Conservation (phyloP, 2,113 vertebrate species). For the Rhynchopsitta pachyrhyncha region DNA sequence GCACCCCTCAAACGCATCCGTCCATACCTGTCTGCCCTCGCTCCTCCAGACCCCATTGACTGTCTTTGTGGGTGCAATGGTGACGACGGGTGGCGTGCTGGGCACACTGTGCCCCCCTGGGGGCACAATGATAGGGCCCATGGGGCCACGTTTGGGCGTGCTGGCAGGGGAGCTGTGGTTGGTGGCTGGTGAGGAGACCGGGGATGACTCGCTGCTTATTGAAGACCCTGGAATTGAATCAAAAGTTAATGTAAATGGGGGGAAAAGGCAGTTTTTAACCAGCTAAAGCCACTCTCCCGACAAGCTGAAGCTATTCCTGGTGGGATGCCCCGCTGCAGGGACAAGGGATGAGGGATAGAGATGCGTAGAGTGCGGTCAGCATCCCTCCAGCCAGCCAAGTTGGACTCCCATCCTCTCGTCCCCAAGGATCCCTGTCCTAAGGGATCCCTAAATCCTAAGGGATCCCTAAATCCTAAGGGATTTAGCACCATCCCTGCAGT, state of each 20-base stretch:
- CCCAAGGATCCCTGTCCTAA: not conserved
- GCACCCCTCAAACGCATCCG: fast-evolving
- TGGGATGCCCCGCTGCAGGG: fast-evolving
- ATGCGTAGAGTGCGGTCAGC: fast-evolving
- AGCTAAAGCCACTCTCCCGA: fast-evolving
- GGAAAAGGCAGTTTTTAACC: not conserved
- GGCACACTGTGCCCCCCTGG: conserved; percentile 91
- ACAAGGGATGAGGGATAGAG: not conserved
- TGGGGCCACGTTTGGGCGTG: conserved; percentile 93
- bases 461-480: not conserved
- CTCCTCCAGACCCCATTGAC: conserved; percentile 97
- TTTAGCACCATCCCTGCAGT: not conserved
- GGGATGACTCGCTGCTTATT: conserved; percentile 97
- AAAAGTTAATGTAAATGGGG: not conserved
- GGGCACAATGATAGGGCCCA: conserved; percentile 92
- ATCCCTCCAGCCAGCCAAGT: not conserved
- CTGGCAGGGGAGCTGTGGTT: conserved; percentile 98
- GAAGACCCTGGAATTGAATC: conserved; percentile 82
- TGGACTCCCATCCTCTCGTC: not conserved
- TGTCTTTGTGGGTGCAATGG: conserved; percentile 97
- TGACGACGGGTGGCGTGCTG: conserved; percentile 96
- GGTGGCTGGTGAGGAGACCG: conserved; percentile 94
- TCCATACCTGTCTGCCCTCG: conserved; percentile 90
- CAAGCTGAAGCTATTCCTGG: not conserved
- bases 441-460: not conserved